Conservation (phyloP, 2,888 invertebrate species). For the Drosophila maculinotata region DNA sequence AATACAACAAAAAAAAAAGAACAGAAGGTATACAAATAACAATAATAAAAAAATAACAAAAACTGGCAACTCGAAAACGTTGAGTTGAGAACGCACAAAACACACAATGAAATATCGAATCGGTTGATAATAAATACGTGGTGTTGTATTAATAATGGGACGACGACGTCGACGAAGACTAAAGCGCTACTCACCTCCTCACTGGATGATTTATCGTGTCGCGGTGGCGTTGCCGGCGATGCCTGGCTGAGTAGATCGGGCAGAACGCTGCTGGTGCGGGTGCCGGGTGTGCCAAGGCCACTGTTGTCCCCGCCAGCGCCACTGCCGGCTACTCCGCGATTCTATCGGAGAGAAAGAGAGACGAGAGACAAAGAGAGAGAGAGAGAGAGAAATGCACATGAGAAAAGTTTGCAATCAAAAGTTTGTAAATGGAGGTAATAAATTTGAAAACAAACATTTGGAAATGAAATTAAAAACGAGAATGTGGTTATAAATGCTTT, state of each 20-base stretch:
- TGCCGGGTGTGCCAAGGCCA: slow-evolving; percentile 87
- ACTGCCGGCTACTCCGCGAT: slow-evolving; percentile 53
- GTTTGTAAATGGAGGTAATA: slow-evolving; percentile 39
- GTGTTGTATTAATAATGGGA: slow-evolving; percentile 21
- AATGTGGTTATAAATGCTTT: slow-evolving; percentile 63
- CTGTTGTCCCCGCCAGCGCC: slow-evolving; percentile 79
- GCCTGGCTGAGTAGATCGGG: slow-evolving; percentile 97
- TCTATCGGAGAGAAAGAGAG: slow-evolving; percentile 33
- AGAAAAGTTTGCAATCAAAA: slow-evolving; percentile 37
- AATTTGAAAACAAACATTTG: slow-evolving; percentile 47
- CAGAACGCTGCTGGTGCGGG: slow-evolving; percentile 95
- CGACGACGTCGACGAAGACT: background rate
- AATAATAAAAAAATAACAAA: slow-evolving; percentile 35
- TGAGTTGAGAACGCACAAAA: slow-evolving; percentile 55
- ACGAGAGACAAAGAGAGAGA: slow-evolving; percentile 19
- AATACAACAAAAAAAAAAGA: too few relatives aligned
- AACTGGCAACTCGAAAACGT: slow-evolving; percentile 34
- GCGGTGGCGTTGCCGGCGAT: slow-evolving; percentile 92
- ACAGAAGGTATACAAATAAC: slow-evolving; percentile 38
- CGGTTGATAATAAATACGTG: slow-evolving; percentile 36
- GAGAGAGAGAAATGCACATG: slow-evolving; percentile 11
- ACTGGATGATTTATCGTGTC: slow-evolving; percentile 96
- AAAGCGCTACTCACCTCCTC: slow-evolving; percentile 92
- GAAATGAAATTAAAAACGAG: slow-evolving; percentile 56
- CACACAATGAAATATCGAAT: slow-evolving; percentile 71